A percentile compares a stretch with the other conserved stretches of the same genome.
Conservation (phyloP, 2,888 invertebrate species). For the Celastrina argiolus region DNA sequence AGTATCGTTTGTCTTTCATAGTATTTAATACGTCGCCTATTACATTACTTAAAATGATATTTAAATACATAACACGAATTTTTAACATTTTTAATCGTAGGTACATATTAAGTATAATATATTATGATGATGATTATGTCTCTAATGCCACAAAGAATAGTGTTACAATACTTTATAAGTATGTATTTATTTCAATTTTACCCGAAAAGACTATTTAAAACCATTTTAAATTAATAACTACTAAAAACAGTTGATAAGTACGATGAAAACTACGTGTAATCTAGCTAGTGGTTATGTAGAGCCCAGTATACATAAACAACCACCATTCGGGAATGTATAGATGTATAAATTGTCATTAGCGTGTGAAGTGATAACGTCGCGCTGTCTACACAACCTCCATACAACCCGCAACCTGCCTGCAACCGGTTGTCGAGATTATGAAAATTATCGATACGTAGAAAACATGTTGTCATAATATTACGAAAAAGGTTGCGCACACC, state of each 20-base stretch:
- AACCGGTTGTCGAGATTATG: slow-evolving; percentile 12
- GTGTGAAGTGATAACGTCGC: slow-evolving; percentile 11
- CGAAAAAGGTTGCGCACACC: not conserved
- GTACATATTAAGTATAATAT: too few relatives aligned
- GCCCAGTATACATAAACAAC: not conserved
- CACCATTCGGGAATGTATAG: not conserved
- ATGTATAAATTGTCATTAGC: not conserved
- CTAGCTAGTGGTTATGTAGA: not conserved
- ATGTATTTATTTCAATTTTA: too few relatives aligned
- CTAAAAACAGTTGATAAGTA: too few relatives aligned
- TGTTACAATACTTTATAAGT: too few relatives aligned
- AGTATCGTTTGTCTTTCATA: too few relatives aligned
- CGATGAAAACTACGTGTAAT: not conserved
- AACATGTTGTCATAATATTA: slow-evolving; percentile 3
- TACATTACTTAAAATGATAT: not conserved
- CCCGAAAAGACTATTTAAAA: too few relatives aligned
- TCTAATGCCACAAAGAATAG: too few relatives aligned
- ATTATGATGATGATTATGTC: too few relatives aligned
- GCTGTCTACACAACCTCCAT: not conserved
- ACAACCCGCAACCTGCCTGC: not conserved
- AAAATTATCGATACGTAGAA: not conserved
- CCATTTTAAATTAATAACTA: too few relatives aligned
- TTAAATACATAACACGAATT: not conserved
- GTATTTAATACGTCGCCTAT: not conserved
- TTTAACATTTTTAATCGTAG: too few relatives aligned